Evolutionary conservation across 2,888 invertebrate species (phyloP).

Genomic region (Zelleria hepariella): DNA sequence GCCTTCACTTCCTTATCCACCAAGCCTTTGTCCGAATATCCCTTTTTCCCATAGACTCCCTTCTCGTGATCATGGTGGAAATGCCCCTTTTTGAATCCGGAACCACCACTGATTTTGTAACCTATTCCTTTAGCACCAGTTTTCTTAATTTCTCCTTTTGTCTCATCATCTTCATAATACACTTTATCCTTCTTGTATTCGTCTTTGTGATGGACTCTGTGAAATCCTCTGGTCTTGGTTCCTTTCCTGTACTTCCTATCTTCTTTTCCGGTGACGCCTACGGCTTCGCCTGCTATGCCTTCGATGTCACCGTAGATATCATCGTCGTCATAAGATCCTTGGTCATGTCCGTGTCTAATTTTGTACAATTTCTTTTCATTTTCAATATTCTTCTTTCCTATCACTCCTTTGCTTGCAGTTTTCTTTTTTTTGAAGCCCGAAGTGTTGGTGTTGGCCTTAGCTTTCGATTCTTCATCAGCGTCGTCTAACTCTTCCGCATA

Average conservation of each 20-base stretch:
- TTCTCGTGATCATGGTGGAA: constrained; percentile 53
- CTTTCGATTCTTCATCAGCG: constrained; percentile 14
- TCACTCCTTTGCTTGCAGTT: constrained; percentile 31
- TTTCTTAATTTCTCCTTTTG: constrained; percentile 62
- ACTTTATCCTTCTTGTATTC: constrained; percentile 74
- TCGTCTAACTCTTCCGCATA: constrained; percentile 35
- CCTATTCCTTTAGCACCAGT: constrained; percentile 62
- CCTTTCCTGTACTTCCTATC: constrained; percentile 68
- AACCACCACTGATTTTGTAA: constrained; percentile 53
- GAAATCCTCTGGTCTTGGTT: constrained; percentile 70
- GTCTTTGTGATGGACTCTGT: constrained; percentile 72
- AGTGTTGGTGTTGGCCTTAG: constrained; percentile 18
- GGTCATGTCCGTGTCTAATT: constrained; percentile 33
- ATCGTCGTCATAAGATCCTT: constrained; percentile 44
- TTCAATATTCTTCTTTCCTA: constrained; percentile 35
- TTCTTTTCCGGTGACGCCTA: constrained; percentile 51
- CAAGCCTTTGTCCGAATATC: constrained; percentile 63
- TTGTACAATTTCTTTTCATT: constrained; percentile 46
- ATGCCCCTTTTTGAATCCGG: constrained; percentile 44
- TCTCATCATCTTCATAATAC: constrained; percentile 71
- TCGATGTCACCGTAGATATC: constrained; percentile 51
- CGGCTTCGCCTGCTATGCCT: constrained; percentile 42
- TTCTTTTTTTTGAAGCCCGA: constrained; percentile 44
- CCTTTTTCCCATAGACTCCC: constrained; percentile 57
- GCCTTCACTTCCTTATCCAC: constrained; percentile 60